Percentiles rank a stretch among this genome's conserved stretches.
Conservation (phyloP, 2,888 invertebrate genomes). For the Terebella lapidaria region DNA sequence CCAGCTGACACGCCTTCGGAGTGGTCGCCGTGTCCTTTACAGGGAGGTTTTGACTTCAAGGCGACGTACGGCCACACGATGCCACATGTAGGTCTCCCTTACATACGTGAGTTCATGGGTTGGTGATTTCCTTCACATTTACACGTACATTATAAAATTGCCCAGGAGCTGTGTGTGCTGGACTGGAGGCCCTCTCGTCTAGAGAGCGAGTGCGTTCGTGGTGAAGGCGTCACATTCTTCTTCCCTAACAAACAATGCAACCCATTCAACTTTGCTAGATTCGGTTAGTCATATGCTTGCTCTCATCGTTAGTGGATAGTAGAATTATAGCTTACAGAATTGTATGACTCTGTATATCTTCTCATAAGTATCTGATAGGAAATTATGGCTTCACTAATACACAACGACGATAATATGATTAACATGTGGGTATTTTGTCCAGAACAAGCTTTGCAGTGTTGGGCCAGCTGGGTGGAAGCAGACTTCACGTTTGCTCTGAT, state of each 20-base stretch:
- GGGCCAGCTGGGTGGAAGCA: not conserved
- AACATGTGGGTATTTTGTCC: not conserved
- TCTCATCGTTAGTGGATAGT: too few relatives aligned
- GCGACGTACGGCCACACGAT: not conserved
- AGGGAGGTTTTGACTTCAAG: not conserved
- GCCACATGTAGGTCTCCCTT: too few relatives aligned
- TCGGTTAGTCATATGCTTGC: slow-evolving; percentile 7
- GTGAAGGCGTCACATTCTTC: slow-evolving; percentile 40
- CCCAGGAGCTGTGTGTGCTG: slow-evolving; percentile 39
- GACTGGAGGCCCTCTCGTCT: slow-evolving; percentile 43
- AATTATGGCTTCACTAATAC: not conserved
- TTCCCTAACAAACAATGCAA: slow-evolving; percentile 10
- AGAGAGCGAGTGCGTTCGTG: slow-evolving; percentile 42
- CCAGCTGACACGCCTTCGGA: not conserved
- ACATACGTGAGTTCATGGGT: too few relatives aligned
- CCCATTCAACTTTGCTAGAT: slow-evolving; percentile 11
- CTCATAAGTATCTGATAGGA: too few relatives aligned
- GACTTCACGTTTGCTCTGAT: not conserved
- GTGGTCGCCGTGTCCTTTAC: not conserved
- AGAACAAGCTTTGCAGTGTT: not conserved
- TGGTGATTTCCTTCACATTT: too few relatives aligned
- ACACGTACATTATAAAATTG: not conserved
- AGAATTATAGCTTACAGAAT: too few relatives aligned
- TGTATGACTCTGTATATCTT: too few relatives aligned
- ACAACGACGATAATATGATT: not conserved